Evolutionary conservation across 2,888 invertebrate species (phyloP), one percentile per base, ranked within the genome.

Genomic region (Macrosiphum euphorbiae): DNA sequence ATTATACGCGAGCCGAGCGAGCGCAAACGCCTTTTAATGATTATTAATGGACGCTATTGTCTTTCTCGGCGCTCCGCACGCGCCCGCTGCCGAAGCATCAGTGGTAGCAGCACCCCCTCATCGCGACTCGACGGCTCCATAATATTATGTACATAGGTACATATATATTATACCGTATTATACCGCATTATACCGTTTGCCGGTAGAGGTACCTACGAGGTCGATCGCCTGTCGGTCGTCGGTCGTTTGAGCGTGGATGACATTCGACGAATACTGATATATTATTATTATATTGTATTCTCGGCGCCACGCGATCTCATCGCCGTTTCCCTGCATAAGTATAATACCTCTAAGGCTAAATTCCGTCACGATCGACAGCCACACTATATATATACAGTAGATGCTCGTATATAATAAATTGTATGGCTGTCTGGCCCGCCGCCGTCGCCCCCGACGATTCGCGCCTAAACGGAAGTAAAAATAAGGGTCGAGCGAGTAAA

Each of bases 41-140:
- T 94, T 94, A 94, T 94, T 94, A 94, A 94, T 94, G 93, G 90
- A 86, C 85, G 85, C 93, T 94, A 86, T 94, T 94, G 93, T 94
- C 90, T 94, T 94, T 61, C 52, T 41, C 52, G 52, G 55, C n/a
- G 61, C 26, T 28, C 61, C 35, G 47, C 61, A 50, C 24, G 84
- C 91, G 55, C n/a, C 28, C 50, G n/a, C 55, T 84, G 41, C 52
- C 78, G 90, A 35, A 78, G 78, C 78, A 35, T 35, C 78, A 8
- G 67, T 20, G 67, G 67, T 35, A 78, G 78, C 78, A 20, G 35
- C 35, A 78, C 24, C 78, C 78, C 78, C 78, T 35, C 47, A 47
- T 47, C 20, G 35, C 78, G 20, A 35, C 20, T 8, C 20, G 35
- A 78, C 78, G 20, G 78, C 78, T 78, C 35, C 35, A 35, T 78